Base-by-base conservation (phyloP, 2,113 vertebrate species). In the Sylvilagus bachmani region DNA sequence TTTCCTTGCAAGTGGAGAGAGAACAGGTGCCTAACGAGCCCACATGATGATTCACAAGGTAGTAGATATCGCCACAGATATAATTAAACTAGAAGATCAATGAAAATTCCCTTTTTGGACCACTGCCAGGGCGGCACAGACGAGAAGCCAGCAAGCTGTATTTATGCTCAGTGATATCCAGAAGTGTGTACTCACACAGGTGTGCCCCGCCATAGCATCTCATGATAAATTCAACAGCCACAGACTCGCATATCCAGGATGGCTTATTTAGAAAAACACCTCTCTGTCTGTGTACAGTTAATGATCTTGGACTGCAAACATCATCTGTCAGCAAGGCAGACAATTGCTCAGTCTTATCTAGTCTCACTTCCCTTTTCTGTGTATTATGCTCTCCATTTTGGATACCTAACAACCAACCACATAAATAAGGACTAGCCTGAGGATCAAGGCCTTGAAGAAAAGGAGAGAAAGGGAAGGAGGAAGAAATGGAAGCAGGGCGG, bases 51-150 rank as follows among this genome's bases (percentile, higher is more conserved):
- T 97, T 97, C 92, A 96, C 94, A 95, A 97, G 95, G 96, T 97
- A 96, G 96, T 93, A 95, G 93, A 93, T 95, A 96, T 97, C 66
- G 33, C 58, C 89, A 90, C 58, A 94, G 81, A 97, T 97, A 92
- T 80, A 98, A 97, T 97, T 97, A 97, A 97, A 88, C 81, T 96
- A 87, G 74, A 97, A 97, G 91, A 98, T 97, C 96, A 98, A 96
- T 97, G 94, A 97, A 98, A 96, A 96, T 91, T 64, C 94, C 58
- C 92, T 16, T 71, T 97, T 90, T 98, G 96, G 95, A 95, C 73
- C 84, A 19, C 29, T 83, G 90, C 94, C 96, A 97, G 85, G 21
- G 80, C 96, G 96, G 27, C 9, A 29, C 75, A 92, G 84, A 36
- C 92, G 66, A 95, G 86, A 89, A 89, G 44, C 86, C 86, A 89